phyloP scores from a whole-genome alignment of 2,888 invertebrate genomes.

The Sisyra terminalis region DNA sequence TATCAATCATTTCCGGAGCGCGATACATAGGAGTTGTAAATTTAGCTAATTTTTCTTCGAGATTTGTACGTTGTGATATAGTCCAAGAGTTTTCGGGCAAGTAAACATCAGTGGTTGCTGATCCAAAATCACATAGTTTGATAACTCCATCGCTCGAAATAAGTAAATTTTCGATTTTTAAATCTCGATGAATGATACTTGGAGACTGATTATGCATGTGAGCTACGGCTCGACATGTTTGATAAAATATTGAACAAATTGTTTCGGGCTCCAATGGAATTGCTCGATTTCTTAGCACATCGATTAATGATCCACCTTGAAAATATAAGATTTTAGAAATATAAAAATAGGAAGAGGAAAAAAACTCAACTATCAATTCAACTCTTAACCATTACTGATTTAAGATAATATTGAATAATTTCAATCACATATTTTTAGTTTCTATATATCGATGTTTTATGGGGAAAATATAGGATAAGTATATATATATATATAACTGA shows the following conservation, averaged over 20 bases:
- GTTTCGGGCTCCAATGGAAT: slow-evolving; percentile 47
- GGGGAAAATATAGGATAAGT: too few relatives aligned
- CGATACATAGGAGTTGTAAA: slow-evolving; percentile 91
- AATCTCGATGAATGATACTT: slow-evolving; percentile 88
- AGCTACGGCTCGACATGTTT: slow-evolving; percentile 76
- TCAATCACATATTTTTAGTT: too few relatives aligned
- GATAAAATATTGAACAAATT: slow-evolving; percentile 76
- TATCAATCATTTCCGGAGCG: slow-evolving; percentile 96
- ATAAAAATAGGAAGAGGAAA: too few relatives aligned
- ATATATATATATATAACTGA: too few relatives aligned
- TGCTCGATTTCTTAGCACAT: slow-evolving; percentile 40
- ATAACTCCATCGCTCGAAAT: slow-evolving; percentile 70
- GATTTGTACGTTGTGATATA: slow-evolving; percentile 72
- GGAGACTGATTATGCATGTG: slow-evolving; percentile 86
- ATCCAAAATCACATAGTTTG: slow-evolving; percentile 96
- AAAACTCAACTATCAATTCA: too few relatives aligned
- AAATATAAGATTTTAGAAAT: slow-evolving; percentile 10
- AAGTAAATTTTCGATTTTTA: slow-evolving; percentile 91
- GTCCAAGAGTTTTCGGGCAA: slow-evolving; percentile 82
- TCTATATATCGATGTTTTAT: too few relatives aligned
- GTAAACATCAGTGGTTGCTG: slow-evolving; percentile 70
- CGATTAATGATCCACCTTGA: slow-evolving; percentile 45
- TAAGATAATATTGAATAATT: too few relatives aligned
- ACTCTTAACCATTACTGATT: too few relatives aligned
- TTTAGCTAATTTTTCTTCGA: slow-evolving; percentile 82